Evolutionary conservation across 1,140 invertebrate species (phyloP).

Genomic region (Mercenaria mercenaria): DNA sequence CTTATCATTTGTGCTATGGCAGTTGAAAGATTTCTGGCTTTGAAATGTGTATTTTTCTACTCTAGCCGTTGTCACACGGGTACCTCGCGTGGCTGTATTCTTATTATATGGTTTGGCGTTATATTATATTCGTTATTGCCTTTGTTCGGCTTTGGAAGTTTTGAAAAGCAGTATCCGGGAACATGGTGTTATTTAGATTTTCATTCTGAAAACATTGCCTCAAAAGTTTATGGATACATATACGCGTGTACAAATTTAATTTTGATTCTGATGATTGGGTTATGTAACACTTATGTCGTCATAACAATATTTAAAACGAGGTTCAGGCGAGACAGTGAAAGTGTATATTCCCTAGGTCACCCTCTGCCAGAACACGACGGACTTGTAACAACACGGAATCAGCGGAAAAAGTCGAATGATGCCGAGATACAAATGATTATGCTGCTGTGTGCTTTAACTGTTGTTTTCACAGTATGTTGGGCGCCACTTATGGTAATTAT

Average conservation of each 20-base stretch:
- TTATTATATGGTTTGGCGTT: slow-evolving; percentile 81
- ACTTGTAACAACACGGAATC: not conserved
- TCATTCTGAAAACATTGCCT: slow-evolving; percentile 77
- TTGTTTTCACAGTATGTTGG: slow-evolving; percentile 80
- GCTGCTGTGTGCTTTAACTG: slow-evolving; percentile 85
- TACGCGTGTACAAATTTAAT: slow-evolving; percentile 81
- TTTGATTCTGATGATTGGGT: slow-evolving; percentile 80
- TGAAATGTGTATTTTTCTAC: slow-evolving; percentile 85
- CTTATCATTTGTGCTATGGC: slow-evolving; percentile 86
- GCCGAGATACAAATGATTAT: slow-evolving; percentile 86
- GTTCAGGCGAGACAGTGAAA: slow-evolving; percentile 66
- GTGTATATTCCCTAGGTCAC: slow-evolving; percentile 34
- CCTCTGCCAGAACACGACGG: slow-evolving; percentile 61
- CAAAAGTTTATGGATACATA: slow-evolving; percentile 78
- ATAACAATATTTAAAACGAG: slow-evolving; percentile 80
- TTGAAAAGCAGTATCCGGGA: slow-evolving; percentile 84
- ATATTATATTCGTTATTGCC: slow-evolving; percentile 83
- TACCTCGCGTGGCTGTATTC: slow-evolving; percentile 78
- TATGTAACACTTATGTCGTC: slow-evolving; percentile 83
- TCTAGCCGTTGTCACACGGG: slow-evolving; percentile 82
- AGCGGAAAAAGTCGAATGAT: slow-evolving; percentile 79
- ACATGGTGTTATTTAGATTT: slow-evolving; percentile 87
- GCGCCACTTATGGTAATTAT: slow-evolving; percentile 79
- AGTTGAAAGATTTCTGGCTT: slow-evolving; percentile 85
- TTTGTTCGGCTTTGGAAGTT: slow-evolving; percentile 84